Evolutionary conservation across 2,113 vertebrate species (phyloP).

Genomic region (Ahaetulla prasina): DNA sequence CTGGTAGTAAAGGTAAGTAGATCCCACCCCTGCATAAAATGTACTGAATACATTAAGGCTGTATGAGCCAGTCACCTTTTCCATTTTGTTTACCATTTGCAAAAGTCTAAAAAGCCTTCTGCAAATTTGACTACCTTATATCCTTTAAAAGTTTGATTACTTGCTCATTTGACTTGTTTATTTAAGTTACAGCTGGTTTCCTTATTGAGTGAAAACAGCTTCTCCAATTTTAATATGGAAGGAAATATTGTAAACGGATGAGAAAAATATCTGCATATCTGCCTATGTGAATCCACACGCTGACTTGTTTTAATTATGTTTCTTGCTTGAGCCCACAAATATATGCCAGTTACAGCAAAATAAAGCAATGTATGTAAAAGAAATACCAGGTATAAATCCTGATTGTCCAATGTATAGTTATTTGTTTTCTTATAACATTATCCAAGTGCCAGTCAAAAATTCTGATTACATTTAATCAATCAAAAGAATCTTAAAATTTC

Average conservation of each 20-base stretch:
- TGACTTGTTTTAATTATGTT: neutral
- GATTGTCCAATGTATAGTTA: neutral
- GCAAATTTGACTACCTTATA: conserved; percentile 33
- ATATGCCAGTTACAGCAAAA: neutral
- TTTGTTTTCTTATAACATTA: neutral
- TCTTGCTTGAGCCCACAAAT: neutral
- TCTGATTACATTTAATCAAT: neutral
- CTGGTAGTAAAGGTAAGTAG: no score
- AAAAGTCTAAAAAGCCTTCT: conserved; percentile 40
- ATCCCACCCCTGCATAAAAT: no score
- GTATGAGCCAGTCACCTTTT: conserved; percentile 31
- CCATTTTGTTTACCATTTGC: conserved; percentile 10
- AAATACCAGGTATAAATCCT: neutral
- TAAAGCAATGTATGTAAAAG: neutral
- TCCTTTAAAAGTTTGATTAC: conserved; percentile 15
- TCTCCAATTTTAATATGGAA: neutral
- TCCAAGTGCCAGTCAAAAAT: neutral
- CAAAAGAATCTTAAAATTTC: neutral
- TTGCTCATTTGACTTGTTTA: conserved; percentile 1
- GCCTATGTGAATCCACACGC: neutral
- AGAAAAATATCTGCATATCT: neutral
- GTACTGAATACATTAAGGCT: conserved; percentile 44
- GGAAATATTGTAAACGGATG: neutral
- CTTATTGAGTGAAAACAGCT: neutral
- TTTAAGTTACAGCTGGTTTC: conserved; percentile 4